Evolutionary conservation across 2,797 vertebrate genomes (phyloP).

Genomic region (Numenius phaeopus): DNA sequence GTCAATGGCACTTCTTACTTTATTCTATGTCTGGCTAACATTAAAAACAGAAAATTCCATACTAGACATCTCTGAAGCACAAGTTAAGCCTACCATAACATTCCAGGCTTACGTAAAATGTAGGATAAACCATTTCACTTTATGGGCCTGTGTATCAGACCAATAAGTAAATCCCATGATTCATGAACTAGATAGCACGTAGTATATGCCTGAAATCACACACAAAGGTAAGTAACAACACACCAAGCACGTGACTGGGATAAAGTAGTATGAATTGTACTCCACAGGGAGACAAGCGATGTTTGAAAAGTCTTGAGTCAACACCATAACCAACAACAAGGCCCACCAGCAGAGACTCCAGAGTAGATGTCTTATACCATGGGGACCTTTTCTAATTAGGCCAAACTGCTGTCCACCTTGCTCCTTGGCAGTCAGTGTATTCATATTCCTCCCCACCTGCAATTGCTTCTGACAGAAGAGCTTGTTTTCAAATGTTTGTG

Average conservation of each 20-base stretch:
- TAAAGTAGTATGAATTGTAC: not conserved
- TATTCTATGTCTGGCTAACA: not conserved
- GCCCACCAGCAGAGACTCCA: accelerated
- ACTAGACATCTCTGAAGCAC: not conserved
- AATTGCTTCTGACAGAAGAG: not conserved
- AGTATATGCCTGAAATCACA: accelerated
- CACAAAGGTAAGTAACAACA: not conserved
- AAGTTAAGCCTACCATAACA: not conserved
- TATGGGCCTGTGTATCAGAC: not conserved
- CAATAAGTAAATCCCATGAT: not conserved
- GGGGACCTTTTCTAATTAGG: not conserved
- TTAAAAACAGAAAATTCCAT: not conserved
- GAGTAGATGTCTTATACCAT: accelerated
- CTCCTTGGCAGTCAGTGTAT: not conserved
- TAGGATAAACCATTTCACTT: not conserved
- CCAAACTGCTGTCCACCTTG: not conserved
- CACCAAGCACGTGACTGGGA: accelerated
- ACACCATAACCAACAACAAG: not conserved
- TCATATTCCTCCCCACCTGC: not conserved
- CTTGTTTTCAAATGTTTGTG: not conserved
- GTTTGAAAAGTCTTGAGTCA: not conserved
- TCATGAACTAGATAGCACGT: not conserved
- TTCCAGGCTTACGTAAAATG: not conserved
- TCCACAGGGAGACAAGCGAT: not conserved
- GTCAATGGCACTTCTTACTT: not conserved